These are phyloP conservation scores for Amphiura filiformis DNA, from an alignment of 35 echinoderm and acorn worm species.

Conservation along the genomic window DNA sequence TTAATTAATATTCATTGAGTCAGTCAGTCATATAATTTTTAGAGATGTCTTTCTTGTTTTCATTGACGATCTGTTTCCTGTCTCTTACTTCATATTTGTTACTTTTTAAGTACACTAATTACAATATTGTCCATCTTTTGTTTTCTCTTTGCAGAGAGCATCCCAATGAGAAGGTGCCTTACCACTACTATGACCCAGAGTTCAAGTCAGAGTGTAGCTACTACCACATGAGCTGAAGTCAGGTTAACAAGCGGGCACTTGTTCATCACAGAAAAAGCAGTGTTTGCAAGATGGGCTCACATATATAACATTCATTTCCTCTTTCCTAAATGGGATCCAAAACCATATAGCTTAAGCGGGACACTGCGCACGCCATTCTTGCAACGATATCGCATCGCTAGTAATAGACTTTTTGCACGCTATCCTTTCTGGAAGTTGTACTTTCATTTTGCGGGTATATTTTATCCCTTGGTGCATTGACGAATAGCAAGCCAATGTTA, in stretches of 20 bases:
- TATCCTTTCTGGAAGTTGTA: slow-evolving; percentile 80
- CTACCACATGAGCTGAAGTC: slow-evolving; percentile 86
- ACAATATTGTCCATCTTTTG: neutral
- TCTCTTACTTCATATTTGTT: no score
- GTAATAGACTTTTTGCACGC: slow-evolving; percentile 68
- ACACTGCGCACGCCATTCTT: slow-evolving; percentile 78
- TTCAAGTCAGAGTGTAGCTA: slow-evolving; percentile 78
- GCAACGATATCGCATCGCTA: slow-evolving; percentile 66
- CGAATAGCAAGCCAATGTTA: neutral
- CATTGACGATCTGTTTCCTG: no score
- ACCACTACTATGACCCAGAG: slow-evolving; percentile 85
- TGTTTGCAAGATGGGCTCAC: slow-evolving; percentile 84
- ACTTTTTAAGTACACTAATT: no score
- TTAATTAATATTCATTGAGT: no score
- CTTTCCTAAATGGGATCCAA: slow-evolving; percentile 72
- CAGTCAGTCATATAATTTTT: no score
- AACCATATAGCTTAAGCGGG: slow-evolving; percentile 19
- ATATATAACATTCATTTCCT: slow-evolving; percentile 85
- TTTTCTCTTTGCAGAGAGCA: slow-evolving; percentile 57
- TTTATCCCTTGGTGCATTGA: slow-evolving; percentile 91
- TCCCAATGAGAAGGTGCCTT: slow-evolving; percentile 69
- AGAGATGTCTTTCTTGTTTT: no score
- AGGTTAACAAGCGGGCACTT: slow-evolving; percentile 76
- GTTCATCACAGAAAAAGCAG: slow-evolving; percentile 93
- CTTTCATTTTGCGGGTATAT: slow-evolving; percentile 87